A percentile compares a stretch with the other conserved stretches of the same genome.
These are phyloP conservation scores for Hylia prasina DNA, from an alignment of 2,113 vertebrate genomes.

Conservation along the genomic window DNA sequence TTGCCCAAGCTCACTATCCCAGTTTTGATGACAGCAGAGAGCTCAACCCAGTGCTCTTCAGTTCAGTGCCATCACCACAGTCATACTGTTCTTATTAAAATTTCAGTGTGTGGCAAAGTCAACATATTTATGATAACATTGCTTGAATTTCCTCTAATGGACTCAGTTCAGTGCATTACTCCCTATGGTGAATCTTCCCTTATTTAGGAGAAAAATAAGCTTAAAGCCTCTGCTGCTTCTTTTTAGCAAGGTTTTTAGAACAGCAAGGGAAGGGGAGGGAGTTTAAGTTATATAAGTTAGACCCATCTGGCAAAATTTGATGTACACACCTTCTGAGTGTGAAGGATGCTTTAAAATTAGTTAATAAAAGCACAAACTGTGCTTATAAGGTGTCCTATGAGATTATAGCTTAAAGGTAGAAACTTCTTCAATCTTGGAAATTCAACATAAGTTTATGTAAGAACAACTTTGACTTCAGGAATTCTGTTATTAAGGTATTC, in stretches of 20 bases:
- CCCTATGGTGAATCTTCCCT: background rate
- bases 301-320: background rate
- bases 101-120: background rate
- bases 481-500: background rate
- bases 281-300: background rate
- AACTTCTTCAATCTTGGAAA: background rate
- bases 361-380: background rate
- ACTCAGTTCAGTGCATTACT: background rate
- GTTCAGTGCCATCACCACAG: background rate
- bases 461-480: background rate
- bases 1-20: background rate
- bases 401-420: background rate
- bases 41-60: background rate
- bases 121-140: rapidly evolving
- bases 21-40: background rate
- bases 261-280: background rate
- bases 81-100: background rate
- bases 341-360: background rate
- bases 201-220: background rate
- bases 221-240: background rate
- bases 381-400: background rate
- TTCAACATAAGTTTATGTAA: background rate
- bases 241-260: background rate
- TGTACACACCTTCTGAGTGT: background rate
- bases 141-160: background rate